Percentiles rank a stretch among this genome's conserved stretches.
Conservation (phyloP, 2,888 invertebrate genomes). For the Hirtodrosophila duncani region DNA sequence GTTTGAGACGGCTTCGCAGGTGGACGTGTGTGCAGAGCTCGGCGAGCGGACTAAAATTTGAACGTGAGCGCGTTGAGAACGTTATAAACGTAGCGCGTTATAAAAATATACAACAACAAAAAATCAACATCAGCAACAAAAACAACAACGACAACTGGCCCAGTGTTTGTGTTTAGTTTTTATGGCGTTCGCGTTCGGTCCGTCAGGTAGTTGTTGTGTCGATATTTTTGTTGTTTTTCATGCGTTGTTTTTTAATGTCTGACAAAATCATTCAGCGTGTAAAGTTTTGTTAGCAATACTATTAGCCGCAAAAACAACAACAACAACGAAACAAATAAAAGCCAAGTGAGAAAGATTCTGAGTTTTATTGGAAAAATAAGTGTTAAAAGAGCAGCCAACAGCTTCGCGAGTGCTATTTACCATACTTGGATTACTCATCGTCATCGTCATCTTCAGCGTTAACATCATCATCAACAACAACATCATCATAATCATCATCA, state of each 20-base stretch:
- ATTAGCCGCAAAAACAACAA: background rate
- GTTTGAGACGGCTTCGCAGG: slow-evolving; percentile 76
- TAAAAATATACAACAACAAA: slow-evolving; percentile 32
- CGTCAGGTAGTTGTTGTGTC: slow-evolving; percentile 61
- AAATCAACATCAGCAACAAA: slow-evolving; percentile 20
- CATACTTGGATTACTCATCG: slow-evolving; percentile 57
- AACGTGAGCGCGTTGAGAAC: slow-evolving; percentile 50
- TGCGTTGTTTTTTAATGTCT: slow-evolving; percentile 36
- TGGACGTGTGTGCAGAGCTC: slow-evolving; percentile 67
- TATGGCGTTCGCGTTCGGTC: slow-evolving; percentile 55
- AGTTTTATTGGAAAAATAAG: slow-evolving; percentile 13
- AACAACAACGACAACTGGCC: slow-evolving; percentile 25
- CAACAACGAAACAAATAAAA: slow-evolving; percentile 2
- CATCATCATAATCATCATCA: background rate
- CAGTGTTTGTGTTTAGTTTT: slow-evolving; percentile 54
- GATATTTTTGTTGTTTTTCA: slow-evolving; percentile 30
- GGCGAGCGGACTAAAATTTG: slow-evolving; percentile 6
- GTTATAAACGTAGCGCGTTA: slow-evolving; percentile 42
- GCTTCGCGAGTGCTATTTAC: slow-evolving; percentile 15
- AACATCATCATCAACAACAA: too few relatives aligned
- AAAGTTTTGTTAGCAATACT: slow-evolving; percentile 54
- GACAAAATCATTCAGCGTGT: slow-evolving; percentile 50
- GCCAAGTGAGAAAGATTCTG: background rate
- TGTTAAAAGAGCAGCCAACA: slow-evolving; percentile 9
- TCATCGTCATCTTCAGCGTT: slow-evolving; percentile 6